Evolutionary conservation across 2,888 invertebrate species (phyloP).

Genomic region (Druceiella hillmani): DNA sequence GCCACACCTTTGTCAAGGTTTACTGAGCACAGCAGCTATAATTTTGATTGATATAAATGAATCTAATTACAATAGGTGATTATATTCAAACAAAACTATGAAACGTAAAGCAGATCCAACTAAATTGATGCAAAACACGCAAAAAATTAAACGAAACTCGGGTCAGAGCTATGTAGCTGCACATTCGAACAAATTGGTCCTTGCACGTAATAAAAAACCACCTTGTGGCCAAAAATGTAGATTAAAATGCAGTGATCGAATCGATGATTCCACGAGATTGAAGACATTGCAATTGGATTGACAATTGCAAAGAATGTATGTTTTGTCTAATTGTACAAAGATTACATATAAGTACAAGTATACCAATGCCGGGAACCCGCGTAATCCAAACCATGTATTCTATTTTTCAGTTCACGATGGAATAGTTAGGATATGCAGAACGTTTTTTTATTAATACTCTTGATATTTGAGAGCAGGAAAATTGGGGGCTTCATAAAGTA

Average conservation of each 20-base stretch:
- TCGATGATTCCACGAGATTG: neutral
- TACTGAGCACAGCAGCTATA: conserved; percentile 8
- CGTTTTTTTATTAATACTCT: conserved; percentile 5
- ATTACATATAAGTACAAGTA: conserved; percentile 6
- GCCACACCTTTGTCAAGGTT: conserved; percentile 10
- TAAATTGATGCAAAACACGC: conserved; percentile 9
- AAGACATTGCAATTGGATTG: neutral
- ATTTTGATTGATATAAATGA: conserved; percentile 8
- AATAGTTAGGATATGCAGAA: conserved; percentile 2
- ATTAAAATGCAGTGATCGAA: too few relatives aligned
- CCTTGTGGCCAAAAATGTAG: neutral
- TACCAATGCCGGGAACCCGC: conserved; percentile 4
- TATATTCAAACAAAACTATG: conserved; percentile 7
- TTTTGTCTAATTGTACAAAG: too few relatives aligned
- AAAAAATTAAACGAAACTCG: conserved; percentile 11
- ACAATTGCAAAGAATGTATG: neutral
- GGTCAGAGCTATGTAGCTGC: conserved; percentile 10
- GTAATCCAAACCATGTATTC: conserved; percentile 6
- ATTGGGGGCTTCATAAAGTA: conserved; percentile 2
- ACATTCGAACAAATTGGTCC: conserved; percentile 11
- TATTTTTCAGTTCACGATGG: conserved; percentile 3
- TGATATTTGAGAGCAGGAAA: conserved; percentile 1
- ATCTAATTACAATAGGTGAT: conserved; percentile 5
- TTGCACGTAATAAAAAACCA: conserved; percentile 10
- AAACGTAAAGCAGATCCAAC: conserved; percentile 9